phyloP scores from a whole-genome alignment of 2,888 invertebrate species.

The Theretra japonica region DNA sequence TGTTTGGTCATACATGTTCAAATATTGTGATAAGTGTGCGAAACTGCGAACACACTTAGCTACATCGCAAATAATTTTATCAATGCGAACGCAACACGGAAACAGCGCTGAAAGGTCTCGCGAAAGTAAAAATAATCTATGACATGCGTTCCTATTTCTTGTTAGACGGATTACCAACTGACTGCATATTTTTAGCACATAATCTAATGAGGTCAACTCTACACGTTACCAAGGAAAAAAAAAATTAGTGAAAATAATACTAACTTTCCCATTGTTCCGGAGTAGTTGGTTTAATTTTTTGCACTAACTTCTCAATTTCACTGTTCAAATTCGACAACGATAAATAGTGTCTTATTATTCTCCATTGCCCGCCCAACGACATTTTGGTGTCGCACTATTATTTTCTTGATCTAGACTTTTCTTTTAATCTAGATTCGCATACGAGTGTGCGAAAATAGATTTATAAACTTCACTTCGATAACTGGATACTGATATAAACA shows the following conservation, averaged over 20 bases:
- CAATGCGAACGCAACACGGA: slow-evolving; percentile 1
- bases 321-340: slow-evolving; percentile 66
- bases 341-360: slow-evolving; percentile 72
- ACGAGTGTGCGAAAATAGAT: not conserved
- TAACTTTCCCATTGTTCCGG: slow-evolving; percentile 78
- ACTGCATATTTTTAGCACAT: not conserved
- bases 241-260: slow-evolving; percentile 46
- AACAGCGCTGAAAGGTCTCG: not conserved
- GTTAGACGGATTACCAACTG: not conserved
- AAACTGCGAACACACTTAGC: not conserved
- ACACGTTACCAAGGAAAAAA: not conserved
- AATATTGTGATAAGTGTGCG: not conserved
- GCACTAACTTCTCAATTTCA: slow-evolving; percentile 73
- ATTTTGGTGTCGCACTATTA: slow-evolving; percentile 36
- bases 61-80: slow-evolving; percentile 23
- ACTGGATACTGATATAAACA: not conserved
- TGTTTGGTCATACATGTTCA: not conserved
- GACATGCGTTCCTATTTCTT: not conserved
- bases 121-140: slow-evolving; percentile 7
- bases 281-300: slow-evolving; percentile 65
- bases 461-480: not conserved
- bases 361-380: slow-evolving; percentile 77
- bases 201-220: not conserved
- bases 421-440: not conserved
- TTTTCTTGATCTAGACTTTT: not conserved